Conservation (phyloP, 2,888 invertebrate genomes). For the Sipha maydis region DNA sequence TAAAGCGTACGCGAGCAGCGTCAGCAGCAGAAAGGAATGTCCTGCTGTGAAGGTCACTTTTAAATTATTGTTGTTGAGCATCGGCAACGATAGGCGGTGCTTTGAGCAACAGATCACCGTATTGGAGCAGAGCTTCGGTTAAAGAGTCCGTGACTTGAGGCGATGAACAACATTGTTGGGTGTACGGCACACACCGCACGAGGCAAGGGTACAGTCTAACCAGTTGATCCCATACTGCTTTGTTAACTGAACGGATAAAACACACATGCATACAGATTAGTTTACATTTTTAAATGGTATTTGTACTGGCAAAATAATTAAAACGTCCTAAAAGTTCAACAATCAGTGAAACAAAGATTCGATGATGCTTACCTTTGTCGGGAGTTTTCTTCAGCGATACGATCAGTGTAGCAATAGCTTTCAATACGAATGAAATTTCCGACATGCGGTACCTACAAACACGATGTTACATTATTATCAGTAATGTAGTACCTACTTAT, state of each 20-base stretch:
- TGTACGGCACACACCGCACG: slow-evolving; percentile 83
- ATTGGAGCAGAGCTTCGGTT: slow-evolving; percentile 87
- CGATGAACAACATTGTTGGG: slow-evolving; percentile 69
- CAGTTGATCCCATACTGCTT: slow-evolving; percentile 90
- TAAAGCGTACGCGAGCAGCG: neutral
- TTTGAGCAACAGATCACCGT: slow-evolving; percentile 77
- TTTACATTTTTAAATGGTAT: neutral
- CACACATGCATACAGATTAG: neutral
- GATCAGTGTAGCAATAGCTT: slow-evolving; percentile 91
- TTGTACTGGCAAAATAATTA: neutral
- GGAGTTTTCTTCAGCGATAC: slow-evolving; percentile 93
- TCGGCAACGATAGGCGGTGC: slow-evolving; percentile 15
- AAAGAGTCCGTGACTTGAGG: slow-evolving; percentile 83
- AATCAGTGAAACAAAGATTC: neutral
- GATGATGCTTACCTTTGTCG: slow-evolving; percentile 75
- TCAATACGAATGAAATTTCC: slow-evolving; percentile 94
- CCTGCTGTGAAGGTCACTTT: neutral
- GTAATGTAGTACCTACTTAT: no score
- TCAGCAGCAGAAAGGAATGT: neutral
- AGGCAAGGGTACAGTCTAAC: slow-evolving; percentile 91
- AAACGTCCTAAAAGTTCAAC: neutral
- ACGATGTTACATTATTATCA: neutral
- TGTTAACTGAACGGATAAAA: slow-evolving; percentile 75
- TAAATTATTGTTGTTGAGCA: slow-evolving; percentile 16
- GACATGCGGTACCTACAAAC: slow-evolving; percentile 84